phyloP scores from a whole-genome alignment of 2,888 invertebrate genomes.

The Heliothis peltigera region DNA sequence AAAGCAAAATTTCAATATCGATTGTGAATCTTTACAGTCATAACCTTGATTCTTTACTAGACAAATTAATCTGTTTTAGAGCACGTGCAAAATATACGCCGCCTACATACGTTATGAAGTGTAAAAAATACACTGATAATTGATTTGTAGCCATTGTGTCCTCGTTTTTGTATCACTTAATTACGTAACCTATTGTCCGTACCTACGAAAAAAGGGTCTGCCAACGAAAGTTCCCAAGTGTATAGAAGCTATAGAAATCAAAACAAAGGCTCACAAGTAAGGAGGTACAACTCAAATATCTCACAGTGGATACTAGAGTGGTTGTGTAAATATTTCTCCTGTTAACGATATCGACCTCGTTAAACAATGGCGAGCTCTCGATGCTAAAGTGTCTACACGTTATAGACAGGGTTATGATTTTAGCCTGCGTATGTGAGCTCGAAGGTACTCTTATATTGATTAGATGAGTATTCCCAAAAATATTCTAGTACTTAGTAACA shows the following conservation, averaged over 20 bases:
- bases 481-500: too few species aligned
- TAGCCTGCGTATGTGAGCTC: constrained; percentile 6
- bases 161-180: neutral
- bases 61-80: constrained; percentile 36
- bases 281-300: constrained; percentile 23
- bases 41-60: constrained; percentile 47
- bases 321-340: constrained; percentile 53
- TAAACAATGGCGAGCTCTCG: constrained; percentile 42
- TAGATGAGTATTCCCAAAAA: neutral
- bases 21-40: neutral
- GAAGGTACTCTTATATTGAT: neutral
- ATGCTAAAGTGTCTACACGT: constrained; percentile 20
- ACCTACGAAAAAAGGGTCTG: neutral
- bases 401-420: constrained; percentile 26
- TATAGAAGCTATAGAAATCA: constrained; percentile 2
- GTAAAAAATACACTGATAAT: neutral
- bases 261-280: constrained; percentile 18
- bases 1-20: neutral
- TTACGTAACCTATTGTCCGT: neutral
- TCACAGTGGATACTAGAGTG: constrained; percentile 30
- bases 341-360: constrained; percentile 37
- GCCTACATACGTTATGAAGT: constrained; percentile 3
- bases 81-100: constrained; percentile 9
- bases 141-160: neutral
- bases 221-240: neutral